Conservation (phyloP, 2,797 vertebrate genomes). For the Galago senegalensis region DNA sequence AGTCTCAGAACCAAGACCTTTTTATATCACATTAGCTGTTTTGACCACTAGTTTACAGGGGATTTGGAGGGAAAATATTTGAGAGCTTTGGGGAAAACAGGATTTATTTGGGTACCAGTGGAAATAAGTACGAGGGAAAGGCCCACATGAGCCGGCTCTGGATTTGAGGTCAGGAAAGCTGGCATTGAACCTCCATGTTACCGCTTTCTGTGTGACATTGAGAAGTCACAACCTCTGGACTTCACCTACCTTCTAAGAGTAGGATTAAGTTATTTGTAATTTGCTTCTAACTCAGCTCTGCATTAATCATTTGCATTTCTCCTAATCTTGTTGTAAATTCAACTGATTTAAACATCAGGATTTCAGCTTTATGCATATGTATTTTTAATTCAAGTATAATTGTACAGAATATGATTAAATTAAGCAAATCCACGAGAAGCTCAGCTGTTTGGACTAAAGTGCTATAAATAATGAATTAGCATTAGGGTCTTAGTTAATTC, state of each 20-base stretch:
- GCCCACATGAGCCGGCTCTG: neutral
- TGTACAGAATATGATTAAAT: slow-evolving; percentile 67
- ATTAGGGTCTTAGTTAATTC: slow-evolving; percentile 66
- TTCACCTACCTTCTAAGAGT: neutral
- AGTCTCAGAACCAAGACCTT: neutral
- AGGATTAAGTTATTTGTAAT: slow-evolving; percentile 8
- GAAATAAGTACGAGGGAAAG: neutral
- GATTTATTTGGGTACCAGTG: neutral
- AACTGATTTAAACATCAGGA: slow-evolving; percentile 62
- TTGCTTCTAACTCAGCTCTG: neutral
- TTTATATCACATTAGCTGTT: neutral
- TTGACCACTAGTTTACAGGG: neutral
- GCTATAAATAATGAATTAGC: slow-evolving; percentile 74
- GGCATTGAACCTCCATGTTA: neutral
- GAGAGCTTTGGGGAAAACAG: neutral
- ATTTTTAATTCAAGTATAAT: slow-evolving; percentile 80
- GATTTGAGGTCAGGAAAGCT: neutral
- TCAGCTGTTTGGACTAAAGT: slow-evolving; percentile 75
- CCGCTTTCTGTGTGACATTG: neutral
- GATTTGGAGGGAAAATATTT: neutral
- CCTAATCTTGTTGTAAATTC: slow-evolving; percentile 73
- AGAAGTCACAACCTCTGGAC: neutral
- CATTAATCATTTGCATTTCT: slow-evolving; percentile 75
- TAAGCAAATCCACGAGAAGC: slow-evolving; percentile 59
- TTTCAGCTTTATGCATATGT: slow-evolving; percentile 57